Evolutionary conservation across 92 coral and sea anemone genomes (phyloP).

Genomic region (Porites divaricata): DNA sequence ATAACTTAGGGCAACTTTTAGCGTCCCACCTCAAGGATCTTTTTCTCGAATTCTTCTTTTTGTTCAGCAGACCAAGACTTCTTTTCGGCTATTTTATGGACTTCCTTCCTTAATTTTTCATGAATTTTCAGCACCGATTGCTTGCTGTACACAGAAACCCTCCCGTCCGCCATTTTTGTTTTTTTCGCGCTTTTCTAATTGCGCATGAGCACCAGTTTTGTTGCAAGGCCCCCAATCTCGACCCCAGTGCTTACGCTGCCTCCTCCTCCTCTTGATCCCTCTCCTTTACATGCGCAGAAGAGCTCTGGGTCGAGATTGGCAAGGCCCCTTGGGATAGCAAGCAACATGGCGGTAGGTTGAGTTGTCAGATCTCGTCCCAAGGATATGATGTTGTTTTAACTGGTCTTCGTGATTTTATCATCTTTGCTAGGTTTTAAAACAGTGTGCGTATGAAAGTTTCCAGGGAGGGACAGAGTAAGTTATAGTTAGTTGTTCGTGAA

Average conservation of each 20-base stretch:
- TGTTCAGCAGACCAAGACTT: constrained; percentile 75
- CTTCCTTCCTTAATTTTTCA: constrained; percentile 68
- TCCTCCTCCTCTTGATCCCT: too few species aligned
- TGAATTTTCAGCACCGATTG: constrained; percentile 64
- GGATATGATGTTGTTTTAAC: not conserved
- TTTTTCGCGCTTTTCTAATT: constrained; percentile 73
- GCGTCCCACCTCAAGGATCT: constrained; percentile 73
- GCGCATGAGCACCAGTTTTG: constrained; percentile 77
- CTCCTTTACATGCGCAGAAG: too few species aligned
- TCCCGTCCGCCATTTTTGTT: constrained; percentile 95
- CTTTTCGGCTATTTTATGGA: constrained; percentile 61
- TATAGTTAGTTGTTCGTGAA: not conserved
- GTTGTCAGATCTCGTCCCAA: not conserved
- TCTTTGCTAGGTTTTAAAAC: constrained; percentile 11
- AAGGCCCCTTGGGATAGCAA: constrained; percentile 24
- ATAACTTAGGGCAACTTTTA: not conserved
- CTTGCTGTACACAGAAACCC: constrained; percentile 54
- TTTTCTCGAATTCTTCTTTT: constrained; percentile 67
- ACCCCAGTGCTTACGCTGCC: too few species aligned
- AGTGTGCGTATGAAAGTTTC: constrained; percentile 18
- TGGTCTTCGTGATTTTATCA: constrained; percentile 5
- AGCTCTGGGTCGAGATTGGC: too few species aligned
- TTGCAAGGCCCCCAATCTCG: constrained; percentile 35
- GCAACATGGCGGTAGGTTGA: constrained; percentile 82
- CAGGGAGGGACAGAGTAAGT: constrained; percentile 27